Evolutionary conservation across 2,888 invertebrate species (phyloP), one percentile per base, ranked within the genome.

Genomic region (Diploptera punctata): DNA sequence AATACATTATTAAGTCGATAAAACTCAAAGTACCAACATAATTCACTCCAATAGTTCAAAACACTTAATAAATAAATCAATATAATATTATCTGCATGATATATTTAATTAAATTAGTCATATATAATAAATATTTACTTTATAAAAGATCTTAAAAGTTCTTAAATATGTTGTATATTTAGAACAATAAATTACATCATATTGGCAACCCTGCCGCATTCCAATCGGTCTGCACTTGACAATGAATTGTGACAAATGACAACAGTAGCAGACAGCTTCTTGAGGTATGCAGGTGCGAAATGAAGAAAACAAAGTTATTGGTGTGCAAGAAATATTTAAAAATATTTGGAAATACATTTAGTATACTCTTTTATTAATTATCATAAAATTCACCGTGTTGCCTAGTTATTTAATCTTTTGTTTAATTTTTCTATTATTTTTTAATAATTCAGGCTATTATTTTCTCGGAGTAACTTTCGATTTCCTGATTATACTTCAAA

Each of bases 171-270:
- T n/a, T n/a, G n/a, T n/a, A n/a, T n/a, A n/a, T n/a, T n/a, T n/a
- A n/a, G n/a, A n/a, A n/a, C n/a, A n/a, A n/a, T n/a, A n/a, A n/a
- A n/a, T n/a, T n/a, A n/a, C 18, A 3, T 52, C 7, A 1, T 57
- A 5, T 57, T 57, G 57, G 57, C 16, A 29, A 2, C 57, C 13
- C 57, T 57, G 57, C 9, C 26, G 29, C 29, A 57, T 57, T 57
- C 57, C 57, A n/a, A 4, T 10, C 16, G n/a, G 29, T n/a, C 29
- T 57, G 57, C 57, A 31, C 29, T 26, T 54, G 54, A 29, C n/a
- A 26, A 31, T 29, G 57, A 57, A 57, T 29, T 57, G 29, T 57
- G 29, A 57, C n/a, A 29, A 57, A 29, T 29, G n/a, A 57, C 31
- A n/a, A 31, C 2, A 29, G 1, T 16, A 29, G 29, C 18, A 57